Evolutionary conservation across 2,888 invertebrate species (phyloP).

Genomic region (Formica aserva): DNA sequence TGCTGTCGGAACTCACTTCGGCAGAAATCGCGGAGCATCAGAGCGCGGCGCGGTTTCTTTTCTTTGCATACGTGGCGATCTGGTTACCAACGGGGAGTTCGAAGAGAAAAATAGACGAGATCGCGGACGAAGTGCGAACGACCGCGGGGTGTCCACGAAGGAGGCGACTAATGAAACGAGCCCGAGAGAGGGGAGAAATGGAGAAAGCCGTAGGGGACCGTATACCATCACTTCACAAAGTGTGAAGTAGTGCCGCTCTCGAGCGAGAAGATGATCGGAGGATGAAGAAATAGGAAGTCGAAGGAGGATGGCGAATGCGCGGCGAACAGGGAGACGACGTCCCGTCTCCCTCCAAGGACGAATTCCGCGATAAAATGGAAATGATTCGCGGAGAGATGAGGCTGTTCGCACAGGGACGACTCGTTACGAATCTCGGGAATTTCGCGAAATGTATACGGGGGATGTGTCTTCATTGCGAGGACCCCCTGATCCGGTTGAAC

Average conservation of each 20-base stretch:
- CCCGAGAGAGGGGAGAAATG: not conserved
- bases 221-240: constrained; percentile 35
- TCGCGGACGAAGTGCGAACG: constrained; percentile 1
- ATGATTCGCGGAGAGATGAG: not conserved
- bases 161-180: constrained; percentile 30
- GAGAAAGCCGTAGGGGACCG: constrained; percentile 32
- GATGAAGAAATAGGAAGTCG: constrained; percentile 36
- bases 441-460: constrained; percentile 29
- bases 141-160: not conserved
- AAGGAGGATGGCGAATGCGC: not conserved
- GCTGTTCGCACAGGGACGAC: constrained; percentile 3
- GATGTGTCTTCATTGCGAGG: constrained; percentile 62
- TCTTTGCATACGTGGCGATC: constrained; percentile 40
- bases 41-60: not conserved
- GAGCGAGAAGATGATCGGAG: not conserved
- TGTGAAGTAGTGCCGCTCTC: constrained; percentile 42
- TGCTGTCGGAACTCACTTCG: constrained; percentile 18
- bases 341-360: not conserved
- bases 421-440: constrained; percentile 23
- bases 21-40: constrained; percentile 32
- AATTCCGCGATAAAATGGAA: constrained; percentile 34
- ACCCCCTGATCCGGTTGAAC: constrained; percentile 55
- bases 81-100: constrained; percentile 58
- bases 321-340: not conserved
- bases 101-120: constrained; percentile 12